phyloP scores from a whole-genome alignment of 1,140 invertebrate species.

The Drosophila sturtevanti region DNA sequence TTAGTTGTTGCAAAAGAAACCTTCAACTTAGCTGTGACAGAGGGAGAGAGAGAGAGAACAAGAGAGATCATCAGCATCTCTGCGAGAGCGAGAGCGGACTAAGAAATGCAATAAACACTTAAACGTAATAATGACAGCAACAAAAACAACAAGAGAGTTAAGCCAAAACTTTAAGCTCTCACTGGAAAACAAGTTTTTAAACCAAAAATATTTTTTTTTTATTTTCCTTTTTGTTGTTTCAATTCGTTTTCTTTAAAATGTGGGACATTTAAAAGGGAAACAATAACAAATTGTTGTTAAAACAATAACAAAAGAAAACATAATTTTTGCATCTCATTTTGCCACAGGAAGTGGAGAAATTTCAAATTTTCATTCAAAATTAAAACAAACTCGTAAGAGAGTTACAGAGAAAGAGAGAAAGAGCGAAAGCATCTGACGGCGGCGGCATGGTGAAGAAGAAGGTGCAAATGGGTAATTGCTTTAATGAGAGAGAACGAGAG shows the following conservation, averaged over 20 bases:
- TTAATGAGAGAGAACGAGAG: background rate
- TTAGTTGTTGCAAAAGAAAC: constrained; percentile 2
- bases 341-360: constrained; percentile 3
- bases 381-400: background rate
- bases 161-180: constrained; percentile 4
- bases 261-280: constrained; percentile 1
- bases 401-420: constrained; percentile 6
- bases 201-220: background rate
- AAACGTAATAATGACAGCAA: constrained; percentile 42
- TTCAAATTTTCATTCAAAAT: background rate
- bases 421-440: background rate
- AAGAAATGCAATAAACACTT: constrained; percentile 23
- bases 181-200: constrained; percentile 2
- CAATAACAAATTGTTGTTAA: background rate
- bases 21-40: constrained; percentile 10
- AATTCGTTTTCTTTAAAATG: constrained; percentile 1
- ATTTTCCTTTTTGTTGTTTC: background rate
- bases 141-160: background rate
- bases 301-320: constrained; percentile 3
- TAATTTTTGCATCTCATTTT: background rate
- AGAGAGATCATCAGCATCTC: constrained; percentile 28
- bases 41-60: constrained; percentile 16
- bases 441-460: background rate
- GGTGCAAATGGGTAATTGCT: constrained; percentile 9
- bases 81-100: background rate